Evolutionary conservation across 2,797 vertebrate species (phyloP).

Genomic region (Ceyx erithaca): DNA sequence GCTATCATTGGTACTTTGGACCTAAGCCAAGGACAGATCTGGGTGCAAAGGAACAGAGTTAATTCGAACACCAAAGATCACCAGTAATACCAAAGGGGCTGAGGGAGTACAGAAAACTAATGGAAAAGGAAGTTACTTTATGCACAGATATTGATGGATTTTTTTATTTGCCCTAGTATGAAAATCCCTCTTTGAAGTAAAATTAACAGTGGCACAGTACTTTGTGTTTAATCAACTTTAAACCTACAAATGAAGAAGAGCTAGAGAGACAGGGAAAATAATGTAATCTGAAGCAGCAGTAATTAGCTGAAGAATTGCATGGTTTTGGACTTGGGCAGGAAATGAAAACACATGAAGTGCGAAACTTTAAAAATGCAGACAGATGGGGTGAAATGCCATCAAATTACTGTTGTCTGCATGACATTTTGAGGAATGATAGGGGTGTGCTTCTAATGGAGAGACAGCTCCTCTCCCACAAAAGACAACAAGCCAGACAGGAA

Average conservation of each 20-base stretch:
- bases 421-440: background rate
- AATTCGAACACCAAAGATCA: background rate
- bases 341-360: background rate
- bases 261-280: background rate
- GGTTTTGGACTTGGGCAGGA: background rate
- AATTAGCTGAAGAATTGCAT: slow-evolving; percentile 26
- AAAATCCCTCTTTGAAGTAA: slow-evolving; percentile 32
- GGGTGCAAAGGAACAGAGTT: background rate
- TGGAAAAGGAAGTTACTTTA: background rate
- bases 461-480: background rate
- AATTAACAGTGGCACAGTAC: background rate
- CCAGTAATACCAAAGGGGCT: background rate
- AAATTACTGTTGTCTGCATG: background rate
- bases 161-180: background rate
- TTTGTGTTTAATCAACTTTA: slow-evolving; percentile 21
- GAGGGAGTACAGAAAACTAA: background rate
- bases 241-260: slow-evolving; percentile 8
- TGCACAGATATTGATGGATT: background rate
- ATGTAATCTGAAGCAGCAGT: background rate
- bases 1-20: background rate
- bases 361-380: background rate
- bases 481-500: background rate
- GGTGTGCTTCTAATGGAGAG: background rate
- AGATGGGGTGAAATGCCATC: background rate
- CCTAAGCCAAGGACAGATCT: background rate